These are phyloP conservation scores for Synanthedon myopaeformis DNA, from an alignment of 2,888 invertebrate genomes.

Conservation along the genomic window DNA sequence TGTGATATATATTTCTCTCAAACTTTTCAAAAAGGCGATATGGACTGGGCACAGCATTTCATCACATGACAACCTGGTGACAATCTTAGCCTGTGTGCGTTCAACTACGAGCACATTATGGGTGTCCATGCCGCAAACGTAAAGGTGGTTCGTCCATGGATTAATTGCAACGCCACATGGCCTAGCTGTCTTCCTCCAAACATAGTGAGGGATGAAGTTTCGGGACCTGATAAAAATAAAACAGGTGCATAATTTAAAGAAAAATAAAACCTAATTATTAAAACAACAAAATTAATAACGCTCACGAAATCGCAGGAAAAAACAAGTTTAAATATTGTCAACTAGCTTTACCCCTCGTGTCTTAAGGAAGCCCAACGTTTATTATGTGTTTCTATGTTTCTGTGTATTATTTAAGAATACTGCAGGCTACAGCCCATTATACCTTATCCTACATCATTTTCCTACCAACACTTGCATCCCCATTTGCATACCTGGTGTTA, in stretches of 20 bases:
- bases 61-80: slow-evolving; percentile 60
- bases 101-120: slow-evolving; percentile 69
- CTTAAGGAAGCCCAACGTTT: too few relatives aligned
- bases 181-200: slow-evolving; percentile 70
- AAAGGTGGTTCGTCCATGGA: slow-evolving; percentile 71
- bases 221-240: slow-evolving; percentile 41
- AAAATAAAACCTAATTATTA: background rate
- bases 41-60: slow-evolving; percentile 74
- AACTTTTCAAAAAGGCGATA: slow-evolving; percentile 68
- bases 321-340: too few relatives aligned
- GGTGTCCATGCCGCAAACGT: slow-evolving; percentile 77
- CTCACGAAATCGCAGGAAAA: too few relatives aligned
- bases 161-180: slow-evolving; percentile 77
- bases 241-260: too few relatives aligned
- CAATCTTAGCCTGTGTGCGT: slow-evolving; percentile 57
- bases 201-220: slow-evolving; percentile 63
- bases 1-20: slow-evolving; percentile 72
- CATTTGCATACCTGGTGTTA: too few relatives aligned
- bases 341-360: too few relatives aligned
- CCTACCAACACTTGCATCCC: too few relatives aligned
- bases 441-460: too few relatives aligned
- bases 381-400: too few relatives aligned
- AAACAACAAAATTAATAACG: background rate
- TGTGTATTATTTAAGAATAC: too few relatives aligned
- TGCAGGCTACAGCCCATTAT: too few relatives aligned